phyloP scores from a whole-genome alignment of 2,797 vertebrate species.

The Passerculus sandwichensis region DNA sequence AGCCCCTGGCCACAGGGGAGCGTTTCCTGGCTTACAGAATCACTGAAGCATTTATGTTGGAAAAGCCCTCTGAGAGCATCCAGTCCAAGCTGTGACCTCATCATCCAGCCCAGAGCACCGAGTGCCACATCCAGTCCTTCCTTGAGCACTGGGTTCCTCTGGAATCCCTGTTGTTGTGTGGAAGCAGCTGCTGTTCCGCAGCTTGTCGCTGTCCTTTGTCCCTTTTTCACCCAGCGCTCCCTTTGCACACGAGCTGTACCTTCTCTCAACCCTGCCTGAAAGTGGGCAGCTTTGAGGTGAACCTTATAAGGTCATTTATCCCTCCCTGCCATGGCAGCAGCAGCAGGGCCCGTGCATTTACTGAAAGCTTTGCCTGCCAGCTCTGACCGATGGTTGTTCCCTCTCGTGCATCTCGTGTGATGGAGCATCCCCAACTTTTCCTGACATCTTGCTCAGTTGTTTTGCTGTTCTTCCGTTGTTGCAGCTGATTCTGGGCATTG shows the following conservation, averaged over 20 bases:
- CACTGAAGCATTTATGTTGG: neutral
- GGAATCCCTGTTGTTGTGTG: accelerated
- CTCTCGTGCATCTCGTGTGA: neutral
- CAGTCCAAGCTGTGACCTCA: neutral
- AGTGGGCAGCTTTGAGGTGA: neutral
- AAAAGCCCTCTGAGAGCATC: neutral
- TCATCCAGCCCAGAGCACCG: neutral
- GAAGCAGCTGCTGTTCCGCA: neutral
- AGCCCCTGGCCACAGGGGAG: accelerated
- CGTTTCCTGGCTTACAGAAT: accelerated
- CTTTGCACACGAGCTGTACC: accelerated
- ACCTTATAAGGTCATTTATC: neutral
- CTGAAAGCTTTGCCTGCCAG: neutral
- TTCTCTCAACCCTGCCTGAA: neutral
- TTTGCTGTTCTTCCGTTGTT: neutral
- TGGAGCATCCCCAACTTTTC: conserved; percentile 52
- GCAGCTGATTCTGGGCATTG: conserved; percentile 49
- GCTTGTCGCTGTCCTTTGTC: neutral
- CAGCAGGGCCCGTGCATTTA: neutral
- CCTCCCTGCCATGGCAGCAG: neutral
- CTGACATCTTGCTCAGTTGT: neutral
- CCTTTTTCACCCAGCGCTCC: neutral
- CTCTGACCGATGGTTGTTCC: conserved; percentile 19
- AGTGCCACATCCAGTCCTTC: neutral
- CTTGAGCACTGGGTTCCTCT: accelerated